Conservation (phyloP, 2,113 vertebrate genomes). For the Catharus minimus region DNA sequence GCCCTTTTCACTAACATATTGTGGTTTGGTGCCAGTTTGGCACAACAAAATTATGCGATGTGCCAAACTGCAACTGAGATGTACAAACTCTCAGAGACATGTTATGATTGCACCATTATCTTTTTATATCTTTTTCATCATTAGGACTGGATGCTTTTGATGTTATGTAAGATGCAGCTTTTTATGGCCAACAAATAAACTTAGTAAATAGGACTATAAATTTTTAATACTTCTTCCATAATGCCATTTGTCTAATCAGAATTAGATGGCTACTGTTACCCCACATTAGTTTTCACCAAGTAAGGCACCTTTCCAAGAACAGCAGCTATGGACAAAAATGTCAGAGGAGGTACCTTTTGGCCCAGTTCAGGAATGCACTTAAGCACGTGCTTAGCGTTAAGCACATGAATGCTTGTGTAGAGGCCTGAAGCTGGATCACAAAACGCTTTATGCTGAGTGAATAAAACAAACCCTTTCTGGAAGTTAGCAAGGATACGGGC, state of each 20-base stretch:
- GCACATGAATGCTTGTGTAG: conserved; percentile 19
- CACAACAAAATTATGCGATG: conserved; percentile 31
- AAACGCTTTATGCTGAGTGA: neutral
- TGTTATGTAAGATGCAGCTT: conserved; percentile 73
- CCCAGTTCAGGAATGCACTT: conserved; percentile 41
- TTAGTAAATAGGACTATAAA: conserved; percentile 76
- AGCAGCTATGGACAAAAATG: conserved; percentile 31
- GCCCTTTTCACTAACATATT: conserved; percentile 77
- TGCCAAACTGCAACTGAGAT: conserved; percentile 74
- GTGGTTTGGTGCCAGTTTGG: conserved; percentile 75
- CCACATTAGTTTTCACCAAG: conserved; percentile 46
- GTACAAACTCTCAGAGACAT: conserved; percentile 70
- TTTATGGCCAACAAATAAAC: conserved; percentile 70
- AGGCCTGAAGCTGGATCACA: neutral
- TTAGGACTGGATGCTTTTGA: conserved; percentile 61
- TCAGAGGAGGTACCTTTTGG: conserved; percentile 32
- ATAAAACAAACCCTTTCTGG: neutral
- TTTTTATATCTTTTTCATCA: conserved; percentile 75
- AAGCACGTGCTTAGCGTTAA: conserved; percentile 6
- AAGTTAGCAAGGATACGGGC: neutral
- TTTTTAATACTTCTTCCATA: conserved; percentile 78
- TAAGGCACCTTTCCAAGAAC: conserved; percentile 56
- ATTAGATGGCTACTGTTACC: conserved; percentile 52
- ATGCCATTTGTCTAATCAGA: conserved; percentile 70
- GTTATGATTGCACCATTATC: conserved; percentile 73